Conservation (phyloP, 2,797 vertebrate genomes). For the Melanotaenia boesemani region DNA sequence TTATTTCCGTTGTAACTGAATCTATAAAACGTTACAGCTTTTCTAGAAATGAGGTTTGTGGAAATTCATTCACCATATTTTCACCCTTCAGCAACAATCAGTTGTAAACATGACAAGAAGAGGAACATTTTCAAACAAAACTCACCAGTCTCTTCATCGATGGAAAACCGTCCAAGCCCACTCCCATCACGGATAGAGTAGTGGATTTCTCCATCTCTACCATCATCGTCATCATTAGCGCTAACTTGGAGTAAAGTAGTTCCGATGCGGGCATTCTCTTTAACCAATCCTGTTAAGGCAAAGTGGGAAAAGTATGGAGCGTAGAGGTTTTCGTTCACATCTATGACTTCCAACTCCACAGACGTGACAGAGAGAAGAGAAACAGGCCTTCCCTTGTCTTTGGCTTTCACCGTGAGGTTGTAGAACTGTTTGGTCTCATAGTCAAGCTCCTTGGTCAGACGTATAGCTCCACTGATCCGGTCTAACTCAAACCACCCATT, state of each 20-base stretch:
- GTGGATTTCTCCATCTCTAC: constrained; percentile 94
- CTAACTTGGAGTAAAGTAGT: constrained; percentile 92
- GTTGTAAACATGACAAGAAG: no score
- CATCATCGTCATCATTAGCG: constrained; percentile 91
- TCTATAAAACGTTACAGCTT: no score
- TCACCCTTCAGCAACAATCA: no score
- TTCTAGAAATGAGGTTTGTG: no score
- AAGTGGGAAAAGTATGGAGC: constrained; percentile 94
- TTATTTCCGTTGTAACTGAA: no score
- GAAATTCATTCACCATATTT: no score
- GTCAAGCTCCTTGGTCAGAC: constrained; percentile 93
- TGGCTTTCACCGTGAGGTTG: constrained; percentile 94
- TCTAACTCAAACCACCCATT: constrained; percentile 95
- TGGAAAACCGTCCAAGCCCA: constrained; percentile 93
- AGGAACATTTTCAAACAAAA: constrained; percentile 20
- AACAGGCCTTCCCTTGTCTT: constrained; percentile 94
- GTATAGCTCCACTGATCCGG: constrained; percentile 90
- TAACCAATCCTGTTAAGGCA: constrained; percentile 89
- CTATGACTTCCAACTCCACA: constrained; percentile 96
- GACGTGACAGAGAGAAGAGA: constrained; percentile 94
- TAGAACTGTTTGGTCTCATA: constrained; percentile 97
- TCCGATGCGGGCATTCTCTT: constrained; percentile 92
- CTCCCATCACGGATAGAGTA: constrained; percentile 96
- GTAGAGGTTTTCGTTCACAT: constrained; percentile 97
- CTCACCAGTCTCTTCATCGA: constrained; percentile 95